These are phyloP conservation scores for Callospermophilus lateralis DNA, from an alignment of 2,113 vertebrate species.

Conservation along the genomic window DNA sequence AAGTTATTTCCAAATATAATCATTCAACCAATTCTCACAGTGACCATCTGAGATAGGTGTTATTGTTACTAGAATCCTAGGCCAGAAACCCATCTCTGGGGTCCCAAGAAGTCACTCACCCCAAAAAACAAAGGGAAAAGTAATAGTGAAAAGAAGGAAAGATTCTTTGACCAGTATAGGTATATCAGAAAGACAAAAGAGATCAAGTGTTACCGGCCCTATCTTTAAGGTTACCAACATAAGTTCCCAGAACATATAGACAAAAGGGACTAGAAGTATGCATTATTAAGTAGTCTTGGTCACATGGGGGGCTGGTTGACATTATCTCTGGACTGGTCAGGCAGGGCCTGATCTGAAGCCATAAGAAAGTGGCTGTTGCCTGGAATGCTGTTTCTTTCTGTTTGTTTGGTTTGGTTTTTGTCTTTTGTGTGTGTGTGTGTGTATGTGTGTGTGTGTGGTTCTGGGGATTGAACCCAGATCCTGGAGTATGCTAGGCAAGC, in stretches of 20 bases:
- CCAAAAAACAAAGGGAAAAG: neutral
- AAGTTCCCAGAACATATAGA: neutral
- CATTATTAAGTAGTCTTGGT: too few species aligned
- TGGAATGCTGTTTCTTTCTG: neutral
- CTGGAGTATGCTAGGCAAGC: neutral
- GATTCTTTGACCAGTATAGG: neutral
- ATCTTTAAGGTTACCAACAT: neutral
- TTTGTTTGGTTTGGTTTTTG: neutral
- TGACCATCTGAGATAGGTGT: neutral
- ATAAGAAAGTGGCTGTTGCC: neutral
- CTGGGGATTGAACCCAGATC: neutral
- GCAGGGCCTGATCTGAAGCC: neutral
- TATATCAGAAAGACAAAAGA: neutral
- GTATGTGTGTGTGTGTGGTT: neutral
- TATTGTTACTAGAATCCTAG: neutral
- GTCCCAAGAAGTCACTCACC: too few species aligned
- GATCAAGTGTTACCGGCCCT: neutral
- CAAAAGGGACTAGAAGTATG: neutral
- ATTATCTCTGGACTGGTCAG: neutral
- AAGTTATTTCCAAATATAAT: slow-evolving; percentile 24
- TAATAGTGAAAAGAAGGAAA: neutral
- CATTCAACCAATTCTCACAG: neutral
- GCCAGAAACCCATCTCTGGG: too few species aligned
- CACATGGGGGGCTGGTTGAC: neutral
- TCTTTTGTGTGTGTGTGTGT: neutral